Evolutionary conservation across 30 jellyfish, hydroid and myxozoan genomes (phyloP), one percentile per base, ranked within the genome.

Genomic region (Aurelia coerulea): DNA sequence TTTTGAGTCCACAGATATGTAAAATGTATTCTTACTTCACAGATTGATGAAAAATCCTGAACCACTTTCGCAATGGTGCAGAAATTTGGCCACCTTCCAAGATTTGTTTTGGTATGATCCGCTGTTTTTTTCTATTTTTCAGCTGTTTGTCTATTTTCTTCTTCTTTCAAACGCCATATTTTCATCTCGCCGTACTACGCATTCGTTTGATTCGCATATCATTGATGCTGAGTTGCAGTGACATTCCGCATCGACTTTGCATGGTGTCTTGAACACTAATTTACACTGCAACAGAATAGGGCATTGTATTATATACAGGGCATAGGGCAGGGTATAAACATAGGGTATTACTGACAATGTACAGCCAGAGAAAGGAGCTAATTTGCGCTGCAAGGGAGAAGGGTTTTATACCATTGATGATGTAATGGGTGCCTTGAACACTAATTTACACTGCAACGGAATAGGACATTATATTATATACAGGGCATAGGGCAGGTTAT

Each of bases 201-300:
- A 85, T 65, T 85, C 95, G 87, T 85, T 85, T 17, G 83, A 23
- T 67, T 85, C 95, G 65, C 95, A 85, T 74, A 85, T 85, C 88
- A 85, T 75, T 51, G 81, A 62, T n/a, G 60, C 74, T 16, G 70
- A 39, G 32, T 23, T 59, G 78, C 95, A 85, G 42, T n/a, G n/a
- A 68, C 95, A 85, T 32, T 62, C 68, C 5, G 77, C 62, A 62
- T 85, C 84, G 16, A 76, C 7, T 14, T 54, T 15, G 84, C 95
- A 85, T 14, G 95, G 84, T 33, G 84, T 73, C 67, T 85, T 85
- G 95, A 85, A 85, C 46, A 53, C 37, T 62, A 46, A 15, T 52
- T 71, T 34, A 56, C 95, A 85, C 95, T 85, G 78, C 34, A 83
- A 69, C 10, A 56, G 12, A 52, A 65, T 6, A 46, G 56, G 56